Conservation (phyloP, 2,797 vertebrate genomes). For the Limosa lapponica region DNA sequence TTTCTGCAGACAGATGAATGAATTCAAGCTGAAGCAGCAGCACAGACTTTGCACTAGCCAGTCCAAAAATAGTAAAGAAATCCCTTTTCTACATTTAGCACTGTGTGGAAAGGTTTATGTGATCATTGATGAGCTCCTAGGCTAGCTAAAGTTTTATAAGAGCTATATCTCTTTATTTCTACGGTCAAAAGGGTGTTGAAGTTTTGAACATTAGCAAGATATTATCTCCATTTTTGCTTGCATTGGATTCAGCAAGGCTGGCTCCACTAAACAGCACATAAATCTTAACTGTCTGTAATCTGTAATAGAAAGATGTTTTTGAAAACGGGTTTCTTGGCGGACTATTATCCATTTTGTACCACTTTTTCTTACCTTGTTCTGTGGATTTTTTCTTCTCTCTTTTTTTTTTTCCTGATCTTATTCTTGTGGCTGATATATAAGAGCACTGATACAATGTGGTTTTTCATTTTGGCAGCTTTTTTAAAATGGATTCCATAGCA, state of each 20-base stretch:
- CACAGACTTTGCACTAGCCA: neutral
- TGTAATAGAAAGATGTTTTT: neutral
- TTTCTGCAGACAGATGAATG: neutral
- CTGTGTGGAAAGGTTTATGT: neutral
- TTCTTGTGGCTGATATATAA: slow-evolving; percentile 32
- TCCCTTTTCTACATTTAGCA: slow-evolving; percentile 6
- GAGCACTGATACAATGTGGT: neutral
- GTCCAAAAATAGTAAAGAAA: slow-evolving; percentile 32
- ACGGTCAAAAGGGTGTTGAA: neutral
- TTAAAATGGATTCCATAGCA: slow-evolving; percentile 43
- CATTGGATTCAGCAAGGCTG: slow-evolving; percentile 14
- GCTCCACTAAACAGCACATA: neutral
- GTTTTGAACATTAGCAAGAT: neutral
- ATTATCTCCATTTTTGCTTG: slow-evolving; percentile 3
- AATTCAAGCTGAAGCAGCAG: slow-evolving; percentile 19
- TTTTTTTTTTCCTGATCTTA: neutral
- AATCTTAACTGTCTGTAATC: neutral
- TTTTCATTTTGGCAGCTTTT: slow-evolving; percentile 39
- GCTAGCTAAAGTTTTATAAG: neutral
- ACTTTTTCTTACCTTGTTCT: slow-evolving; percentile 1
- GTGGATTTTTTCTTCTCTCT: neutral
- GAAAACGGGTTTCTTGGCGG: neutral
- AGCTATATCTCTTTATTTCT: neutral
- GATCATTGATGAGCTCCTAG: neutral
- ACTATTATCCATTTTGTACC: neutral